Percentiles rank a stretch among this genome's conserved stretches.
phyloP scores from a whole-genome alignment of 2,797 vertebrate genomes.

The Lerista edwardsae region DNA sequence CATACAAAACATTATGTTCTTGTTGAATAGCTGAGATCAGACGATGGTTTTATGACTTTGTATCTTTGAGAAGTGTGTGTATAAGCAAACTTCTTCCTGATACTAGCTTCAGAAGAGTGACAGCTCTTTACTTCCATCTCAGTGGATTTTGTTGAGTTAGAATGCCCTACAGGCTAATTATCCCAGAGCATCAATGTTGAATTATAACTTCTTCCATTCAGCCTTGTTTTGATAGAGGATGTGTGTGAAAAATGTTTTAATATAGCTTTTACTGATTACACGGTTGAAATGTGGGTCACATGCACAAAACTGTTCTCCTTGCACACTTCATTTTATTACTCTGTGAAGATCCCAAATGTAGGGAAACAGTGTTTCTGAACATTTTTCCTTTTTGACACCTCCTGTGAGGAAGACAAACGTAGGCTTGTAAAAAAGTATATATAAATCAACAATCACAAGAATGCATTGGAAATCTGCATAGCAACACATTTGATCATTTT shows the following conservation, averaged over 20 bases:
- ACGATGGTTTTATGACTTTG: constrained; percentile 28
- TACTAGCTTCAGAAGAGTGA: background rate
- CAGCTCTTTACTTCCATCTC: background rate
- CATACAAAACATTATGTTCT: constrained; percentile 11
- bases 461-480: constrained; percentile 13
- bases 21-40: constrained; percentile 47
- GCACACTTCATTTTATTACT: constrained; percentile 30
- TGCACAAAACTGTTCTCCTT: constrained; percentile 35
- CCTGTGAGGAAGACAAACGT: background rate
- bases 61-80: constrained; percentile 12
- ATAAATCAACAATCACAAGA: constrained; percentile 31
- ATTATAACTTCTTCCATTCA: background rate
- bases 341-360: background rate
- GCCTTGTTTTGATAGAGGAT: constrained; percentile 5
- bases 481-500: constrained; percentile 29
- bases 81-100: constrained; percentile 29
- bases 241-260: constrained; percentile 36
- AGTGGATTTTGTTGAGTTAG: background rate
- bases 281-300: constrained; percentile 34
- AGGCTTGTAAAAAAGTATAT: constrained; percentile 9
- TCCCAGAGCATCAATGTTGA: background rate
- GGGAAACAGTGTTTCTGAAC: background rate
- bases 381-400: background rate
- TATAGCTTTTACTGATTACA: background rate
- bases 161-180: accelerated